Percentiles rank a stretch among this genome's conserved stretches.
phyloP scores from a whole-genome alignment of 2,113 vertebrate species.

The Trinectes maculatus region DNA sequence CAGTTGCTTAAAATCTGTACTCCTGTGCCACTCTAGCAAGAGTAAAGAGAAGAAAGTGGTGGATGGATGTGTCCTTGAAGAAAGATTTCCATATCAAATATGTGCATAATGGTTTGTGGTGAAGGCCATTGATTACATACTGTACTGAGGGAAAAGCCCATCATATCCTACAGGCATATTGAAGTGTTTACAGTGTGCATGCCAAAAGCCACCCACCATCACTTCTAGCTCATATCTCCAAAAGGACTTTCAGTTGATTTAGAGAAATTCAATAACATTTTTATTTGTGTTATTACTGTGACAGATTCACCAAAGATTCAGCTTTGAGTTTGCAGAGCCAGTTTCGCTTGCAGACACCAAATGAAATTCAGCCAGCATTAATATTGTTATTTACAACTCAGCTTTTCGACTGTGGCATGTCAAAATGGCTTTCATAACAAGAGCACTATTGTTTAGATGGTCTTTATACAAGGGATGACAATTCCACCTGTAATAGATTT shows the following conservation, averaged over 20 bases:
- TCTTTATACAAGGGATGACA: constrained; percentile 15
- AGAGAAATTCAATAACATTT: no score
- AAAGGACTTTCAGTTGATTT: neutral
- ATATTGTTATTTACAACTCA: neutral
- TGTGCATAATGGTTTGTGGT: constrained; percentile 30
- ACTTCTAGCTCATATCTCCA: neutral
- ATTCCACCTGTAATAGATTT: constrained; percentile 53
- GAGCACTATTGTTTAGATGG: neutral
- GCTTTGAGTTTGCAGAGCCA: no score
- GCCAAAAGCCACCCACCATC: constrained; percentile 9
- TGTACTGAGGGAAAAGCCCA: neutral
- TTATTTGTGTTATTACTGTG: neutral
- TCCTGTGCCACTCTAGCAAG: constrained; percentile 14
- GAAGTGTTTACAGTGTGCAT: constrained; percentile 22
- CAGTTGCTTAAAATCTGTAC: constrained; percentile 66
- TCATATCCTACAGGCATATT: constrained; percentile 10
- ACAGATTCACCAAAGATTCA: neutral
- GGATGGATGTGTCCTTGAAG: constrained; percentile 12
- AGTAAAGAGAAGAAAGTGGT: neutral
- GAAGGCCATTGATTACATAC: constrained; percentile 2
- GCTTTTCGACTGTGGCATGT: neutral
- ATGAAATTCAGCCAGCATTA: neutral
- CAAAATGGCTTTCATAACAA: neutral
- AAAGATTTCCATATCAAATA: constrained; percentile 28
- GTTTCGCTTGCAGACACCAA: neutral